phyloP scores from a whole-genome alignment of 2,797 vertebrate species.

The Characodon lateralis region DNA sequence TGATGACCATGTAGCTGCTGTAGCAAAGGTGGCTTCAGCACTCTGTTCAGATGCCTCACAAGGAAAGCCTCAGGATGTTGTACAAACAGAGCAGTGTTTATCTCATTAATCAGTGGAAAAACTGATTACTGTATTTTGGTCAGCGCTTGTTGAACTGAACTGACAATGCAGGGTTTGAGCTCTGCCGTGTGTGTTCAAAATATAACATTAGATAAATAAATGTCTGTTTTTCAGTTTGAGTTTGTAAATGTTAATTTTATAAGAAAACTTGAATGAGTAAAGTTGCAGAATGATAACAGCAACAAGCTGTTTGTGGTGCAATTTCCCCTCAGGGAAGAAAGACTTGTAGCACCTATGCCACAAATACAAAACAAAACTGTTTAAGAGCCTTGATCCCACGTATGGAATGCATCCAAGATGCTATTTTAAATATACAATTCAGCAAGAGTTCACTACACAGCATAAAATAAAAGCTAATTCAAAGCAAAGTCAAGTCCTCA shows the following conservation, averaged over 20 bases:
- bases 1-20: not conserved
- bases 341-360: too few relatives aligned
- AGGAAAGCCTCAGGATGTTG: not conserved
- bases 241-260: not conserved
- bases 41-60: too few relatives aligned
- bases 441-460: not conserved
- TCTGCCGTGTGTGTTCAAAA: not conserved
- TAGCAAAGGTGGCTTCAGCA: not conserved
- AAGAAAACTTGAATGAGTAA: too few relatives aligned
- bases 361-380: not conserved
- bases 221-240: too few relatives aligned
- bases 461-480: not conserved
- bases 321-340: not conserved
- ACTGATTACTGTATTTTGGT: not conserved
- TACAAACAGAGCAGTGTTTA: not conserved
- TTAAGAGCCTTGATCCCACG: not conserved
- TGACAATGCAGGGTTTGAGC: not conserved
- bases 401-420: not conserved
- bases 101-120: not conserved
- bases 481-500: constrained; percentile 6
- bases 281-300: not conserved
- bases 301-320: not conserved
- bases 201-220: not conserved
- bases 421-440: not conserved
- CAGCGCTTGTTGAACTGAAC: not conserved